phyloP scores from a whole-genome alignment of 2,113 vertebrate species.

The Emydocephalus ijimae region DNA sequence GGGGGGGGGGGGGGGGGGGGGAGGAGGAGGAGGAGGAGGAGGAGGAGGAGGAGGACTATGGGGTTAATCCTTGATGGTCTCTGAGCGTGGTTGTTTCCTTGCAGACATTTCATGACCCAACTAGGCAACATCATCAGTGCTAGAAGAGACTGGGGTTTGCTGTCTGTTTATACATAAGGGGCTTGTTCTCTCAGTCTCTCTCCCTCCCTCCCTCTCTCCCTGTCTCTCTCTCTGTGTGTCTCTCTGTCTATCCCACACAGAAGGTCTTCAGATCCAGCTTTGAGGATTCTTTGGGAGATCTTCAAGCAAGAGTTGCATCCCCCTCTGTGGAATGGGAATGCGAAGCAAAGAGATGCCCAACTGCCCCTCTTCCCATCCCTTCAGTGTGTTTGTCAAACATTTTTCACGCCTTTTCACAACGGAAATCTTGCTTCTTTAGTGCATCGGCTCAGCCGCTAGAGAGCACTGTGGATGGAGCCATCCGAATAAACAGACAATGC shows the following conservation, averaged over 20 bases:
- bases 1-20: too few relatives aligned
- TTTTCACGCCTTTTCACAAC: background rate
- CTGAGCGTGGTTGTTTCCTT: too few relatives aligned
- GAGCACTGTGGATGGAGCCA: background rate
- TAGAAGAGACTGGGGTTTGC: background rate
- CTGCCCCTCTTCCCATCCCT: background rate
- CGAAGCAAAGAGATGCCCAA: background rate
- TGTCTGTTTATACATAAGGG: too few relatives aligned
- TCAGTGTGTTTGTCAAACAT: background rate
- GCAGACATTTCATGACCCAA: too few relatives aligned
- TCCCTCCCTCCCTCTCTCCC: too few relatives aligned
- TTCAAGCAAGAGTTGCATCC: background rate
- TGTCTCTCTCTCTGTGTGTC: too few relatives aligned
- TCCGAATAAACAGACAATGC: background rate
- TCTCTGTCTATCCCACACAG: too few relatives aligned
- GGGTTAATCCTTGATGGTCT: too few relatives aligned
- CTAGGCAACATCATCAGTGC: too few relatives aligned
- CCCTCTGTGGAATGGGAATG: background rate
- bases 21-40: too few relatives aligned
- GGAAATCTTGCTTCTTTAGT: background rate
- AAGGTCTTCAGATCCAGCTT: background rate
- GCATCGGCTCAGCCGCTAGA: background rate
- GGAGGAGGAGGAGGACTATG: too few relatives aligned
- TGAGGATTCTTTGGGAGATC: background rate
- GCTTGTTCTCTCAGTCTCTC: too few relatives aligned